Percentiles rank a stretch among this genome's conserved stretches.
Evolutionary conservation across 2,888 invertebrate species (phyloP).

Genomic region (Drosophila kokeensis): DNA sequence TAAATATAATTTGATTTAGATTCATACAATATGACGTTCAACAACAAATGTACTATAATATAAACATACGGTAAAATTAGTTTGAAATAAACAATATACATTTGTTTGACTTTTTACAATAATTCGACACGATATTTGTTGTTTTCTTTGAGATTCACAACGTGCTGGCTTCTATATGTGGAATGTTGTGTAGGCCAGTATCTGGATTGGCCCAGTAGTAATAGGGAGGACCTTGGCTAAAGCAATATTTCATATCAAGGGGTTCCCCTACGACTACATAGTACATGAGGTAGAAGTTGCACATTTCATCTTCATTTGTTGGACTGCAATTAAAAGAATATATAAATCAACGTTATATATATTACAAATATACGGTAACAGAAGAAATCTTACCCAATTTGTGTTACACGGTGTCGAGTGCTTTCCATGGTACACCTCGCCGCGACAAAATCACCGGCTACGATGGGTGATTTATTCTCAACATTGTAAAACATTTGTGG

Average conservation of each 20-base stretch:
- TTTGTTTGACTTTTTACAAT: conserved; percentile 59
- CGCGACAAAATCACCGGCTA: conserved; percentile 91
- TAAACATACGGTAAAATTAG: conserved; percentile 53
- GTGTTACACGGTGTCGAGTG: conserved; percentile 87
- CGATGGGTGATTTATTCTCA: conserved; percentile 87
- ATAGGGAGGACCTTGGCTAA: conserved; percentile 92
- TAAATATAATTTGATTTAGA: conserved; percentile 45
- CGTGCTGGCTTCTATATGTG: conserved; percentile 89
- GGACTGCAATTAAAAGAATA: conserved; percentile 86
- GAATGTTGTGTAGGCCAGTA: conserved; percentile 90
- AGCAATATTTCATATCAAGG: conserved; percentile 92
- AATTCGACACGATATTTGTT: conserved; percentile 22
- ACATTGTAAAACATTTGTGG: conserved; percentile 98
- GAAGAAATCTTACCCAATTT: conserved; percentile 88
- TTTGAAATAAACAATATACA: conserved; percentile 70
- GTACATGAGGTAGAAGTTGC: conserved; percentile 98
- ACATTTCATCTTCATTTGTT: conserved; percentile 96
- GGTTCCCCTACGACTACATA: conserved; percentile 92
- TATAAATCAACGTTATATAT: neutral
- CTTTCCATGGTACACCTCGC: conserved; percentile 97
- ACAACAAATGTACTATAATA: conserved; percentile 50
- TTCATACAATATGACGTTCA: conserved; percentile 74
- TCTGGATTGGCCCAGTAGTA: conserved; percentile 92
- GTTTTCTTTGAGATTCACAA: conserved; percentile 71
- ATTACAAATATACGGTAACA: neutral